Evolutionary conservation across 2,113 vertebrate genomes (phyloP), one percentile per base, ranked within the genome.

Genomic region (Castor canadensis): DNA sequence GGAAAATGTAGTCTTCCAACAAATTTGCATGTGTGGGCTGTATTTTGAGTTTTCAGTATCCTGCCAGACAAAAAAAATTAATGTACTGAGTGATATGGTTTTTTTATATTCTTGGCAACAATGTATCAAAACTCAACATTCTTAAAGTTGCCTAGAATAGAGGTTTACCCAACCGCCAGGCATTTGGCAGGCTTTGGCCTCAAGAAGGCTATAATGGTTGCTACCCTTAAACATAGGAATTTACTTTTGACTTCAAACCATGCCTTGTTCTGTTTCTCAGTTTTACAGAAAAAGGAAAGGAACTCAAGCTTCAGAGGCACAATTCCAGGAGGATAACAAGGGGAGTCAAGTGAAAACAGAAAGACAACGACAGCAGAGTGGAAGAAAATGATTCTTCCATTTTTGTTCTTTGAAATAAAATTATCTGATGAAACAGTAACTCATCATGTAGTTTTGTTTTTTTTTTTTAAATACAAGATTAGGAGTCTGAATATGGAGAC

Each of bases 1-100:
- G 40, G 93, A 92, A 96, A 38, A 94, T 43, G 10, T 43, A 83
- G 67, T 77, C 94, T 88, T 96, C 89, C 85, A 97, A 82, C 4
- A 81, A 45, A 24, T 43, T 95, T 71, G 5, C 22, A 92, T n/a
- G 54, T 52, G 49, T 79, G 73, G 43, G 58, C 60, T 85, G n/a
- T 69, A 88, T 66, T 95, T 96, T 62, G 95, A 28, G 35, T 95
- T 94, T 94, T 83, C 43, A 91, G 45, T 84, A 71, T 76, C 58
- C 26, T 91, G 77, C 35, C 87, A 95, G 64, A 60, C 40, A 75
- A 87, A 94, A 52, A 67, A 87, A 93, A 56, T 66, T 91, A 86
- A 92, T 93, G 91, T 2, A 75, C 17, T 71, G 24, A 83, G 52
- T 66, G 24, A 45, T n/a, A 3, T 80, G 22, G n/a, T n/a, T n/a